A percentile compares a stretch with the other conserved stretches of the same genome.
Conservation (phyloP, 2,113 vertebrate species). For the Antennarius striatus region DNA sequence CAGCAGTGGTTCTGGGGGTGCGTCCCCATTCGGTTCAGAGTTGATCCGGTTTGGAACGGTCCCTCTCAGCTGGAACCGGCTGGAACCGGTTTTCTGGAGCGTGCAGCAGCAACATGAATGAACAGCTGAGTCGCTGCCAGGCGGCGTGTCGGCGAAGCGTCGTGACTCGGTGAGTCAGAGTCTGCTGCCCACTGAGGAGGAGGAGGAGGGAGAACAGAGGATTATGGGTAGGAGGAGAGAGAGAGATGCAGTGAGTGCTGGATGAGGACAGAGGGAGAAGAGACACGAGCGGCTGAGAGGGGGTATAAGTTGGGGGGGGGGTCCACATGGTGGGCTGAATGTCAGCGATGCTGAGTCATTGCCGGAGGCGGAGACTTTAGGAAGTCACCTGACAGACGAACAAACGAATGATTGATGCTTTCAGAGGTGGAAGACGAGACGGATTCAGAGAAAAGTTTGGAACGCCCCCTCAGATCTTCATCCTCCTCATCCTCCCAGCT, state of each 20-base stretch:
- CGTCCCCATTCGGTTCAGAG: no score
- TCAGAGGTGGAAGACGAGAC: no score
- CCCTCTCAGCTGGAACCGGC: not conserved
- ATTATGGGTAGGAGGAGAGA: conserved; percentile 2
- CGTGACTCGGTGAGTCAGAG: conserved; percentile 48
- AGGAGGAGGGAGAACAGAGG: not conserved
- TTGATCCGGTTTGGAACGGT: no score
- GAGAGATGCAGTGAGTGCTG: not conserved
- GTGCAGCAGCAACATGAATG: conserved; percentile 14
- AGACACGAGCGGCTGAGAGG: not conserved
- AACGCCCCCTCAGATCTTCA: no score
- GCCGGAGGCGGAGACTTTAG: no score
- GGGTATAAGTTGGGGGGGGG: no score
- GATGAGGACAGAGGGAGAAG: not conserved
- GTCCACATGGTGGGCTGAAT: not conserved
- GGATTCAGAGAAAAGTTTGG: no score
- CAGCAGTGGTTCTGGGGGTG: no score
- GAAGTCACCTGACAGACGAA: no score
- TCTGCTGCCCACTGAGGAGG: conserved; percentile 35
- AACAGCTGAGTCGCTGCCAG: conserved; percentile 20
- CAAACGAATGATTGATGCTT: no score
- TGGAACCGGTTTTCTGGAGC: not conserved
- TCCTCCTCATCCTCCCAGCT: no score
- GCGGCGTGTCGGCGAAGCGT: conserved; percentile 41
- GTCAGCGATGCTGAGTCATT: not conserved